These are phyloP conservation scores for Alethe diademata DNA, from an alignment of 2,113 vertebrate species.

Conservation along the genomic window DNA sequence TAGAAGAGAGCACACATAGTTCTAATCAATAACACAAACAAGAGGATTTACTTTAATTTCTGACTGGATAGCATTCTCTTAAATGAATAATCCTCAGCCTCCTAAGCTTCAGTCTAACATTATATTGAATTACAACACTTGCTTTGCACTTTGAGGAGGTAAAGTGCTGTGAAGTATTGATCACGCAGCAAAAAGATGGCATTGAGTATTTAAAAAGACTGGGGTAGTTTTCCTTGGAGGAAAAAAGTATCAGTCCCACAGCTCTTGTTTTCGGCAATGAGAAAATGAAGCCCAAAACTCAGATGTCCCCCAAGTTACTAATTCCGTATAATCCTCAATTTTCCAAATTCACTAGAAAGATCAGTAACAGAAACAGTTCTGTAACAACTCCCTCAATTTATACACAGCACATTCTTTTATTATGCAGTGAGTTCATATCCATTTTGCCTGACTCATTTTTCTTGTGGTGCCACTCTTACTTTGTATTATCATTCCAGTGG, in stretches of 20 bases:
- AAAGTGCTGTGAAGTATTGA: constrained; percentile 7
- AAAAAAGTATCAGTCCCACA: background rate
- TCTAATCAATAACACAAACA: constrained; percentile 14
- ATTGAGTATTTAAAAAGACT: background rate
- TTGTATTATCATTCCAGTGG: background rate
- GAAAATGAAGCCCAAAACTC: background rate
- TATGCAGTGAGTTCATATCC: background rate
- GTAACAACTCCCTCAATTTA: background rate
- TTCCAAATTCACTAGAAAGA: background rate
- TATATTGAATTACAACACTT: background rate
- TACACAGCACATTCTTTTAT: background rate
- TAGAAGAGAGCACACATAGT: background rate
- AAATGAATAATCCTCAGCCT: background rate
- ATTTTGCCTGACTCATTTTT: background rate
- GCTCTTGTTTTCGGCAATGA: background rate
- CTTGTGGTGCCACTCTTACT: background rate
- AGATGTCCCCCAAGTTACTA: background rate
- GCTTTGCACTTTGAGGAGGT: background rate
- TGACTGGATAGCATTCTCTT: background rate
- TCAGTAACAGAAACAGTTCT: background rate
- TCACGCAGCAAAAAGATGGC: background rate
- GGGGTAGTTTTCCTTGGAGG: background rate
- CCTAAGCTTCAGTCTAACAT: background rate
- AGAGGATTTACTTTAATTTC: background rate
- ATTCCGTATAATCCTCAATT: background rate